A percentile compares a stretch with the other conserved stretches of the same genome.
phyloP scores from a whole-genome alignment of 2,113 vertebrate genomes.

The Genyomyrus donnyi region DNA sequence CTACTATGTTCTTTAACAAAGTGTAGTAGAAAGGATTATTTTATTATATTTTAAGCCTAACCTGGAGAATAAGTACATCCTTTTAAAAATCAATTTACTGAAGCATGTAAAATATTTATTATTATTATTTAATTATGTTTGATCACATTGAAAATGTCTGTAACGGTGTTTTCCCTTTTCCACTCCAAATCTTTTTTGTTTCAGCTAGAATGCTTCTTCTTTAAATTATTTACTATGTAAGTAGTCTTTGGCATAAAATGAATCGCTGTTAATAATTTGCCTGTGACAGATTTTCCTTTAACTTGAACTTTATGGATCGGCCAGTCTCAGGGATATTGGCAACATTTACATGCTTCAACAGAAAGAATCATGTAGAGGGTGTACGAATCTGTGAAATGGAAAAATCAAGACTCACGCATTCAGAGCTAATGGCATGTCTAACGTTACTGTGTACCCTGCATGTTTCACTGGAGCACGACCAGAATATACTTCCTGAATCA shows the following conservation, averaged over 20 bases:
- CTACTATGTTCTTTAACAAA: not conserved
- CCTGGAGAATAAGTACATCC: not conserved
- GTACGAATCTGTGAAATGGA: not conserved
- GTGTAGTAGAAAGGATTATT: not conserved
- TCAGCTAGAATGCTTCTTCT: not conserved
- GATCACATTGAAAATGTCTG: not conserved
- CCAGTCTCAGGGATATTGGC: not conserved
- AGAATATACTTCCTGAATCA: conserved; percentile 55
- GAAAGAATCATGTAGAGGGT: not conserved
- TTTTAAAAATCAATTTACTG: not conserved
- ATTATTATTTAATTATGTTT: not conserved
- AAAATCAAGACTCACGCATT: not conserved
- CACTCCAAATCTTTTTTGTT: not conserved
- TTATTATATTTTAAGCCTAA: not conserved
- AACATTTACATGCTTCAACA: not conserved
- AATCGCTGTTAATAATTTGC: not conserved
- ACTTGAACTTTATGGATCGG: not conserved
- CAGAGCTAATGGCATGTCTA: conserved; percentile 24
- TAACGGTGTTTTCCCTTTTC: not conserved
- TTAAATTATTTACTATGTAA: not conserved
- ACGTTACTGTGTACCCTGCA: conserved; percentile 52
- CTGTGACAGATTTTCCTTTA: not conserved
- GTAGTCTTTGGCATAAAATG: not conserved
- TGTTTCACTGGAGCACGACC: conserved; percentile 56
- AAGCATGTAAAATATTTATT: not conserved